Conservation (phyloP, 2,797 vertebrate species). For the Microctenopoma stevenorrisi region DNA sequence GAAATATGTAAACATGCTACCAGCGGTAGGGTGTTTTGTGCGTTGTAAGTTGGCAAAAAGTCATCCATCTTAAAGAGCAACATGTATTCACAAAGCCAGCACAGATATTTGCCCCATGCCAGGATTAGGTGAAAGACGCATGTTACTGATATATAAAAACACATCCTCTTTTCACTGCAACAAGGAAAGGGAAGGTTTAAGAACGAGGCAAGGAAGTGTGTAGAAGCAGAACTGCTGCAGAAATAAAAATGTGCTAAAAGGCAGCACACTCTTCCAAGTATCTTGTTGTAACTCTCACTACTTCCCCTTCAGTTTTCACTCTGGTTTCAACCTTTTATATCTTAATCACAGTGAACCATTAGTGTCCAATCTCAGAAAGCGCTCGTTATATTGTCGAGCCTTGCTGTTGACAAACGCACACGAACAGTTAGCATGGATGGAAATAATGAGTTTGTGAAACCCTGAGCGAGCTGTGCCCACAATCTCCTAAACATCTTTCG, state of each 20-base stretch:
- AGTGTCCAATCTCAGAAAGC: constrained; percentile 19
- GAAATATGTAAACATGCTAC: constrained; percentile 56
- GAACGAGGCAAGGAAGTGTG: constrained; percentile 18
- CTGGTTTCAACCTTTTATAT: constrained; percentile 31
- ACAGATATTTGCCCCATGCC: constrained; percentile 14
- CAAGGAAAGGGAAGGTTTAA: constrained; percentile 6
- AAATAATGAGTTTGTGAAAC: constrained; percentile 15
- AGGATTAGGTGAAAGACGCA: constrained; percentile 41
- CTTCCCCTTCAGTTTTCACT: constrained; percentile 15
- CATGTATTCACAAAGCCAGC: constrained; percentile 11
- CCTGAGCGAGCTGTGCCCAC: neutral
- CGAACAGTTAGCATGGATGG: neutral
- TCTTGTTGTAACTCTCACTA: constrained; percentile 29
- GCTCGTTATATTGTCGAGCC: constrained; percentile 21
- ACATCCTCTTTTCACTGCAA: constrained; percentile 22
- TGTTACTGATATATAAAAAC: constrained; percentile 35
- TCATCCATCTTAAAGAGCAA: constrained; percentile 18
- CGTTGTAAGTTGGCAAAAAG: constrained; percentile 14
- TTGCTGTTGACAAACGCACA: constrained; percentile 8
- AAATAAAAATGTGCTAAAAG: constrained; percentile 34
- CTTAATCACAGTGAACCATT: constrained; percentile 23
- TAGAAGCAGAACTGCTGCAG: constrained; percentile 35
- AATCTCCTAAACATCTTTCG: neutral
- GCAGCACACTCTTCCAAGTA: constrained; percentile 26
- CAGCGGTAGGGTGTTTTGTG: constrained; percentile 26